Evolutionary conservation across 2,113 vertebrate genomes (phyloP).

Genomic region (Oriolus oriolus): DNA sequence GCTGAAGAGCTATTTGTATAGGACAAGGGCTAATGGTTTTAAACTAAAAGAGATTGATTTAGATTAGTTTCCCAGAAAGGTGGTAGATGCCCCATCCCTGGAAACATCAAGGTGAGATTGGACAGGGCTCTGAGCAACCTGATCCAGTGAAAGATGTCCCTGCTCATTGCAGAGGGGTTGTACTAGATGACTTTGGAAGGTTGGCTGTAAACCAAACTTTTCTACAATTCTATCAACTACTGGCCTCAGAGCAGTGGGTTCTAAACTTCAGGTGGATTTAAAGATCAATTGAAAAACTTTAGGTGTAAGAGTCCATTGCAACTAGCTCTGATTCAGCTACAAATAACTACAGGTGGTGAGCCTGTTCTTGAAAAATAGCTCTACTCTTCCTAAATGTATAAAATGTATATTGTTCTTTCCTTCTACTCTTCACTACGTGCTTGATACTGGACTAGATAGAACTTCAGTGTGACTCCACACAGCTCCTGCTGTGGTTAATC

Average conservation of each 20-base stretch:
- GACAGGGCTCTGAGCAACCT: background rate
- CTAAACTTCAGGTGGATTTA: background rate
- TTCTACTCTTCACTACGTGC: background rate
- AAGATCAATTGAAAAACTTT: background rate
- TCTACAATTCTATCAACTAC: background rate
- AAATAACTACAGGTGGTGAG: background rate
- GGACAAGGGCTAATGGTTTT: background rate
- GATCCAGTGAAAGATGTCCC: background rate
- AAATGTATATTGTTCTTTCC: background rate
- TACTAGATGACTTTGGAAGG: background rate
- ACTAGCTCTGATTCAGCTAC: background rate
- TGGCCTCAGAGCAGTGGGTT: background rate
- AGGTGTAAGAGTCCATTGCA: background rate
- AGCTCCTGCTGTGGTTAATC: background rate
- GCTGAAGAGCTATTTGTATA: background rate
- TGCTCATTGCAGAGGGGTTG: background rate
- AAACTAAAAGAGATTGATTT: background rate
- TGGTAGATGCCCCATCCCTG: background rate
- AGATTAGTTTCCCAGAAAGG: background rate
- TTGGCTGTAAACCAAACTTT: background rate
- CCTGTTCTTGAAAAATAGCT: background rate
- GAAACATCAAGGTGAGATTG: background rate
- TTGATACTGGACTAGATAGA: background rate
- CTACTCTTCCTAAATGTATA: background rate
- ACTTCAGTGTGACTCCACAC: background rate